These are phyloP conservation scores for Onychostruthus taczanowskii DNA, from an alignment of 2,113 vertebrate species.

Conservation along the genomic window DNA sequence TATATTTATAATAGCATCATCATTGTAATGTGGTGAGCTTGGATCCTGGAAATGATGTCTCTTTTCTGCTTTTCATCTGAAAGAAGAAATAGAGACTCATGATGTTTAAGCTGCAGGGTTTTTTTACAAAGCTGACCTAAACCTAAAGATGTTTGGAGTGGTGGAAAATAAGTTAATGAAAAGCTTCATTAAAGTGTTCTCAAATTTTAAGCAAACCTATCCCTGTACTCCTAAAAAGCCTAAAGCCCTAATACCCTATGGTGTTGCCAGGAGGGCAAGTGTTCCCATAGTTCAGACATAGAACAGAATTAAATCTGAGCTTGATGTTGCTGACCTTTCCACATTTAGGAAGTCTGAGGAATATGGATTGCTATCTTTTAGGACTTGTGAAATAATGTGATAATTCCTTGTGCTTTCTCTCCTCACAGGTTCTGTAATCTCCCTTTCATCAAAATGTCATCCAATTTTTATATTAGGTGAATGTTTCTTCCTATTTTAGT, in stretches of 20 bases:
- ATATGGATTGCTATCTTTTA: neutral
- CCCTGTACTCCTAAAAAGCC: neutral
- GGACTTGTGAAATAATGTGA: neutral
- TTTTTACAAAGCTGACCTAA: neutral
- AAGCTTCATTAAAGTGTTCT: neutral
- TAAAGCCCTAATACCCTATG: neutral
- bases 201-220: neutral
- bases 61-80: neutral
- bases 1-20: neutral
- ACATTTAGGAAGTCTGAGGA: neutral
- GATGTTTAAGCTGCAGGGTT: neutral
- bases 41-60: neutral
- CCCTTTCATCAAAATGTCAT: neutral
- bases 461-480: neutral
- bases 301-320: neutral
- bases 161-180: neutral
- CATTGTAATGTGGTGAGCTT: neutral
- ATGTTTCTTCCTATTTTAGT: neutral
- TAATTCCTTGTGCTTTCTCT: neutral
- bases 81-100: neutral
- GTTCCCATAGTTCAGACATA: neutral
- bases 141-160: neutral
- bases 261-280: neutral
- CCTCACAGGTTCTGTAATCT: neutral
- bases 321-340: neutral